Evolutionary conservation across 92 coral and sea anemone species (phyloP).

Genomic region (Epizoanthus ramosus): DNA sequence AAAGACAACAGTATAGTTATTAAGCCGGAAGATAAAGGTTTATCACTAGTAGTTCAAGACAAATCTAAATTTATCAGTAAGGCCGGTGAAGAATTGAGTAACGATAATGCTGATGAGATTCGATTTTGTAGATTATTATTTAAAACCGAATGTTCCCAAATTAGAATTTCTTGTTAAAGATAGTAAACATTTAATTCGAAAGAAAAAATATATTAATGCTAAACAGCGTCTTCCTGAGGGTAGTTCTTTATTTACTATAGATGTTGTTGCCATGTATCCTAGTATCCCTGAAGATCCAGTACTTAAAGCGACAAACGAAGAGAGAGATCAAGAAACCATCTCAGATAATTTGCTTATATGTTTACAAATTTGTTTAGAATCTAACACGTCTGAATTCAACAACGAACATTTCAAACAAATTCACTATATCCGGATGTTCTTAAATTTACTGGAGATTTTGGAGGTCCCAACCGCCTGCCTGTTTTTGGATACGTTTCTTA

Average conservation of each 20-base stretch:
- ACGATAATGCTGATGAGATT: too few species aligned
- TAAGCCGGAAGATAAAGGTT: too few species aligned
- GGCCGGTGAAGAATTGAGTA: too few species aligned
- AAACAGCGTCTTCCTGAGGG: not conserved
- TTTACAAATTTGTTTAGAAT: not conserved
- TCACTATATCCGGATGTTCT: not conserved
- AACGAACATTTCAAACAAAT: not conserved
- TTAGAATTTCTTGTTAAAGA: not conserved
- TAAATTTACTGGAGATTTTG: too few species aligned
- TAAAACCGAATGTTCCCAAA: not conserved
- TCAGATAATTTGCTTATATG: not conserved
- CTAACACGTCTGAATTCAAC: not conserved
- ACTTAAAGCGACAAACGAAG: too few species aligned
- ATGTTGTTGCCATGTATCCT: not conserved
- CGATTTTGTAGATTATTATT: not conserved
- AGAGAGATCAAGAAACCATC: too few species aligned
- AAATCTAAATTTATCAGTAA: too few species aligned
- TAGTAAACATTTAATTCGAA: not conserved
- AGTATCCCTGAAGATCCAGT: too few species aligned
- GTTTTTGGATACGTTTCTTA: not conserved
- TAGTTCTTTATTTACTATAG: not conserved
- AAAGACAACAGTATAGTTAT: too few species aligned
- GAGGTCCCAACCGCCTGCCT: not conserved
- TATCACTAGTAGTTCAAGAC: too few species aligned
- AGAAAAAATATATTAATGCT: not conserved